Evolutionary conservation across 2,888 invertebrate genomes (phyloP).

Genomic region (Meandrusa payeni): DNA sequence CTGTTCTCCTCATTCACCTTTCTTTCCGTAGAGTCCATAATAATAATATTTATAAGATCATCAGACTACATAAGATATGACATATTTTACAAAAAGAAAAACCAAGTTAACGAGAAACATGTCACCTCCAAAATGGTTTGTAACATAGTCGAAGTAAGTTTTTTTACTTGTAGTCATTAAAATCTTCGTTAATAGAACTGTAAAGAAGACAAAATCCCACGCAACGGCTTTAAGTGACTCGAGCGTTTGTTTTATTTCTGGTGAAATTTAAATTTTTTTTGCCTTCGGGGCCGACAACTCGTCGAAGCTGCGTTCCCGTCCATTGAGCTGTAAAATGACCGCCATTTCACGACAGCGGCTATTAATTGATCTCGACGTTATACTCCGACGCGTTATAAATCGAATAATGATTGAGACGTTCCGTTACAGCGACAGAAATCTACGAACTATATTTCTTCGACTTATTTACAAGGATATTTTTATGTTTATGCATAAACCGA

Average conservation of each 20-base stretch:
- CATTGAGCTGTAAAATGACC: conserved; percentile 29
- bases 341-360: conserved; percentile 20
- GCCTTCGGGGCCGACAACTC: conserved; percentile 4
- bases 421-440: conserved; percentile 1
- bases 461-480: no score
- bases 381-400: conserved; percentile 19
- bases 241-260: conserved; percentile 6
- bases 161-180: neutral
- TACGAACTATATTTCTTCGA: no score
- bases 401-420: conserved; percentile 23
- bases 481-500: no score
- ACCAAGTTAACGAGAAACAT: no score
- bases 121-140: no score
- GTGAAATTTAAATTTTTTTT: conserved; percentile 14
- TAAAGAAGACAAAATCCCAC: conserved; percentile 12
- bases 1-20: no score
- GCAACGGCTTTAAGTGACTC: neutral
- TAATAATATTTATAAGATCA: no score
- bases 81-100: no score
- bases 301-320: conserved; percentile 21
- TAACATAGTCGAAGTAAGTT: no score
- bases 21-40: no score
- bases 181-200: neutral
- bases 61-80: no score
- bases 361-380: conserved; percentile 25